Conservation (phyloP, 1,140 invertebrate species). For the Campoletis sonorensis region DNA sequence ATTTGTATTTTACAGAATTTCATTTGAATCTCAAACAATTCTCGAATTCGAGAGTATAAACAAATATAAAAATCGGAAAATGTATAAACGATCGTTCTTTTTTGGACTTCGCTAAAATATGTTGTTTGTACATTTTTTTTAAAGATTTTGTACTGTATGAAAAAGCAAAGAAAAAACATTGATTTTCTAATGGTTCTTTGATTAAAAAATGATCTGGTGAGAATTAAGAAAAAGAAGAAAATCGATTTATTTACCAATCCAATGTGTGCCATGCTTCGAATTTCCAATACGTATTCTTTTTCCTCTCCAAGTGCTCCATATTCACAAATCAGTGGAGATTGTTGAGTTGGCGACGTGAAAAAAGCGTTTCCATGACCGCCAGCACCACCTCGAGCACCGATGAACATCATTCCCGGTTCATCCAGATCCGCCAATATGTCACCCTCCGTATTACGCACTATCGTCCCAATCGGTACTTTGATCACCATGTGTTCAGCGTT, state of each 20-base stretch:
- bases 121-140: too few species aligned
- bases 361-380: conserved; percentile 97
- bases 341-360: conserved; percentile 89
- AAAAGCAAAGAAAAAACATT: too few species aligned
- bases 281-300: conserved; percentile 85
- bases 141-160: conserved; percentile 2
- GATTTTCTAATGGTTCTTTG: too few species aligned
- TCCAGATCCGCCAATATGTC: conserved; percentile 84
- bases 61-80: too few species aligned
- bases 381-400: conserved; percentile 95
- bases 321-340: conserved; percentile 92
- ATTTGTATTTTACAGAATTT: too few species aligned
- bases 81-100: too few species aligned
- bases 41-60: too few species aligned
- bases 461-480: conserved; percentile 92
- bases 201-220: conserved; percentile 26
- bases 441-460: conserved; percentile 82
- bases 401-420: conserved; percentile 87
- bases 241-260: conserved; percentile 83
- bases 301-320: conserved; percentile 91
- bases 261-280: conserved; percentile 95
- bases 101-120: too few species aligned
- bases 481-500: conserved; percentile 88
- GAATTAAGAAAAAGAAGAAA: neutral
- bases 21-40: too few species aligned